Evolutionary conservation across 2,797 vertebrate genomes (phyloP).

Genomic region (Alcedo quadribrachys): DNA sequence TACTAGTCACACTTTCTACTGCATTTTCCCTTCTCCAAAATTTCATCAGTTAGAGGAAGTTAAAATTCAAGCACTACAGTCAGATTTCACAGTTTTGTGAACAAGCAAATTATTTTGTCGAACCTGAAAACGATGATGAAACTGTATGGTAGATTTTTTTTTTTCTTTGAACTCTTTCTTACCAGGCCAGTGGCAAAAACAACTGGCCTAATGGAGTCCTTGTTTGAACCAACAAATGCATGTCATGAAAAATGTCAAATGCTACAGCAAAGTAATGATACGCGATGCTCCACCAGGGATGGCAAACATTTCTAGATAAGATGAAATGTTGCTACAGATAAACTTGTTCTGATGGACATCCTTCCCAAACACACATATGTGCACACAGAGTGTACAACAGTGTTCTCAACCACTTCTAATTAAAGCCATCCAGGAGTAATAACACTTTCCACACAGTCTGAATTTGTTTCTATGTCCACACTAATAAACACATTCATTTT

Average conservation of each 20-base stretch:
- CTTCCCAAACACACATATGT: background rate
- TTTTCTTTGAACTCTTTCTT: background rate
- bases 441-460: background rate
- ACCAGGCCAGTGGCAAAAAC: background rate
- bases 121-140: slow-evolving; percentile 44
- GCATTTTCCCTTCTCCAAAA: slow-evolving; percentile 24
- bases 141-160: background rate
- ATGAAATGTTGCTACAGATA: background rate
- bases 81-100: slow-evolving; percentile 63
- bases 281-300: background rate
- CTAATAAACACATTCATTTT: background rate
- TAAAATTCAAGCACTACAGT: slow-evolving; percentile 53
- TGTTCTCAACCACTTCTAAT: background rate
- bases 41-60: slow-evolving; percentile 34
- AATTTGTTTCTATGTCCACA: background rate
- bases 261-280: background rate
- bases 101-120: slow-evolving; percentile 56
- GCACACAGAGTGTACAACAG: background rate
- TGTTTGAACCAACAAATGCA: background rate
- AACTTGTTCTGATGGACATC: background rate
- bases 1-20: slow-evolving; percentile 14
- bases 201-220: background rate
- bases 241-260: background rate
- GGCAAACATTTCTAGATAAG: background rate
- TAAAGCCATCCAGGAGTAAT: background rate